Evolutionary conservation across 2,888 invertebrate genomes (phyloP).

Genomic region (Itoplectis maculator): DNA sequence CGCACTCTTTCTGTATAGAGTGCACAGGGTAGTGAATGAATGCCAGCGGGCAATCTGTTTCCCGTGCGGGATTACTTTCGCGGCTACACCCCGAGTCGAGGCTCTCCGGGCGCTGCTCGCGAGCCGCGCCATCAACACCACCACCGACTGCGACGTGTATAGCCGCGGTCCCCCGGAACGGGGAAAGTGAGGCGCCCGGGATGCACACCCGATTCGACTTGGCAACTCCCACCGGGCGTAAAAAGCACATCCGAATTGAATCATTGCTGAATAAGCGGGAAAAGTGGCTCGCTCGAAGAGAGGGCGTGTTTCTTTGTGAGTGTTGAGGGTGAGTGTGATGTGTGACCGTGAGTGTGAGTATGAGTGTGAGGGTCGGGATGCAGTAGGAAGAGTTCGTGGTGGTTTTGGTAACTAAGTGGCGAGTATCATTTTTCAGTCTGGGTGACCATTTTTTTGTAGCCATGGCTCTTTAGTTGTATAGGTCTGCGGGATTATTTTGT

Average conservation of each 20-base stretch:
- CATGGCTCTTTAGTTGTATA: no score
- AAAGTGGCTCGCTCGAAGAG: conserved; percentile 80
- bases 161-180: conserved; percentile 17
- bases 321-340: neutral
- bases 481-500: no score
- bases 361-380: neutral
- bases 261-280: conserved; percentile 85
- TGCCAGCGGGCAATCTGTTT: conserved; percentile 82
- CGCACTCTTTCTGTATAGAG: conserved; percentile 24
- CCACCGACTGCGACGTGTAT: conserved; percentile 4
- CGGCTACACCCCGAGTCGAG: conserved; percentile 76
- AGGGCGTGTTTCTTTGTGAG: conserved; percentile 56
- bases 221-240: conserved; percentile 71
- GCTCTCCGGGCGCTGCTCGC: no score
- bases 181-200: conserved; percentile 7
- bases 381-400: no score
- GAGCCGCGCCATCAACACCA: conserved; percentile 59
- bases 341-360: neutral
- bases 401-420: no score
- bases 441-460: no score
- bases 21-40: conserved; percentile 75
- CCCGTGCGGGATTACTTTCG: conserved; percentile 84
- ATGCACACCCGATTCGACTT: conserved; percentile 58
- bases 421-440: no score
- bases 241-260: conserved; percentile 82